Evolutionary conservation across 2,888 invertebrate species (phyloP), one percentile per base, ranked within the genome.

Genomic region (Spilosoma lubricipeda): DNA sequence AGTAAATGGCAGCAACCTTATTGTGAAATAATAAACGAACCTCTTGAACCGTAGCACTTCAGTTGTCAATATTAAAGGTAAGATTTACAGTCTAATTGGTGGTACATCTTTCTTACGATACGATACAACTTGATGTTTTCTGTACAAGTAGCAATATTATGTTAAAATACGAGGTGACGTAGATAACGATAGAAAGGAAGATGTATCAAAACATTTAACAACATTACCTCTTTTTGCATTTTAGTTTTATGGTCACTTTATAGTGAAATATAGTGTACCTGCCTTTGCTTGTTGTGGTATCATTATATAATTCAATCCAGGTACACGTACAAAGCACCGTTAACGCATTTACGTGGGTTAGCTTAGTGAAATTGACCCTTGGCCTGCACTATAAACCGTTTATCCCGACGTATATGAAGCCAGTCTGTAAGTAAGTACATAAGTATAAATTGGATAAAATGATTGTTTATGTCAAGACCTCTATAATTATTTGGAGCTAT

Each of bases 21-120:
- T 70, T 45, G 27, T 48, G 59, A 68, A 71, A 67, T 42, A 68
- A 48, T 56, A 71, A 63, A 70, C 45, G 59, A 48, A 74, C 59
- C 45, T 45, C 59, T 52, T 73, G 15, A 64, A 66, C 66, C 33
- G 56, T 66, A 33, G 33, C 56, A 72, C 56, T 56, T 36, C 48
- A 65, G 52, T 11, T 65, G 7, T 59, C 59, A 33, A 36, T 65
- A 36, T 36, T 39, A 9, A 23, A 42, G 66, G n/a, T n/a, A 27
- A 66, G 66, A 63, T 15, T 30, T 63, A 30, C 18, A 18, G 18
- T 63, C 13, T 63, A 30, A 7, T 59, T 59, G 56, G 27, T 59
- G 56, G 27, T 59, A 59, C 13, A n/a, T 59, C 27, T 59, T 59
- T 59, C n/a, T 27, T 11, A 56, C 3, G n/a, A 23, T 11, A 56